These are phyloP conservation scores for Pantherophis guttatus DNA, from an alignment of 2,113 vertebrate species.

Conservation along the genomic window DNA sequence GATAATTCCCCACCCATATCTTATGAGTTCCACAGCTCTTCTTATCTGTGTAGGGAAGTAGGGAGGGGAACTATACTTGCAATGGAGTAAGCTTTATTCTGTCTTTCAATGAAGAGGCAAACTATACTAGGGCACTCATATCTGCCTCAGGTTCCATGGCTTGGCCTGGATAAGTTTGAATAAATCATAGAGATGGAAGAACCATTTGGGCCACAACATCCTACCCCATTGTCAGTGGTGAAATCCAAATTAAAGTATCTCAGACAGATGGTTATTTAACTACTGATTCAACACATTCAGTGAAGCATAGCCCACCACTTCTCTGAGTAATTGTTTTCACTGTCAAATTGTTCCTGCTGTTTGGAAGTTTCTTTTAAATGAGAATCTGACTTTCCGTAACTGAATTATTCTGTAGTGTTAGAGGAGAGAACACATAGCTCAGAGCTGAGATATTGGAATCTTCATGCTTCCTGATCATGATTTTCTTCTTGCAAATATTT, in stretches of 20 bases:
- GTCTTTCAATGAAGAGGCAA: neutral
- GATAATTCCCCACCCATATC: neutral
- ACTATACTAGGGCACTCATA: neutral
- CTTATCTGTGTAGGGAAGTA: neutral
- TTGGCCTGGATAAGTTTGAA: neutral
- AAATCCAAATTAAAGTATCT: neutral
- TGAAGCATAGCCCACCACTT: neutral
- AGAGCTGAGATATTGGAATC: neutral
- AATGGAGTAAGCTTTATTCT: neutral
- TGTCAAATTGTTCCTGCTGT: neutral
- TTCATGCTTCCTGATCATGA: neutral
- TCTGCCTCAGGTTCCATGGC: neutral
- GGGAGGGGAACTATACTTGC: neutral
- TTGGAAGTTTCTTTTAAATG: neutral
- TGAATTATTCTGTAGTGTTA: neutral
- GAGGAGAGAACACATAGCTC: neutral
- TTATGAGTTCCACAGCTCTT: neutral
- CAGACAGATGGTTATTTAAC: neutral
- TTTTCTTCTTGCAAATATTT: neutral
- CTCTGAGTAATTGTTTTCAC: neutral
- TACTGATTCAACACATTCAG: neutral
- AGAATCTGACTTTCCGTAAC: neutral
- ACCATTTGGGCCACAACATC: neutral
- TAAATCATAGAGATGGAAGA: neutral
- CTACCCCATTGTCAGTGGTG: neutral